Evolutionary conservation across 2,888 invertebrate genomes (phyloP), one percentile per base, ranked within the genome.

Genomic region (Melanostoma scalare): DNA sequence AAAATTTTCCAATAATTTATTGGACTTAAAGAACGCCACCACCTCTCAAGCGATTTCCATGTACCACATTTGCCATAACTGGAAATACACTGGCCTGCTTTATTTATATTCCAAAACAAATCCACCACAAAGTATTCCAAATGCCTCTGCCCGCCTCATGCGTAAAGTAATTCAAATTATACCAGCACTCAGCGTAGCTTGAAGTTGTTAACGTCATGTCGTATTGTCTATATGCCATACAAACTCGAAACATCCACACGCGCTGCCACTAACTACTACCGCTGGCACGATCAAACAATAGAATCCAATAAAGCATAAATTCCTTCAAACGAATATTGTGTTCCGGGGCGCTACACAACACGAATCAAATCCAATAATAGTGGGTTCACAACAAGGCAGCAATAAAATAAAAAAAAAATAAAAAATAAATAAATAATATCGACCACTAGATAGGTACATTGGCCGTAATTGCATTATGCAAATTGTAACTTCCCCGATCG

Each of bases 121-220:
- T 20, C 1, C 20, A 61, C 53, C 44, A 55, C 69, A 75, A 60
- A 55, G 30, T 33, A 46, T 31, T 52, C 10, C 5, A 36, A 20
- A 30, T 6, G 30, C 44, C 36, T 3, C 52, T 42, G n/a, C 9
- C 33, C 50, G 30, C 56, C 35, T 42, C 40, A 60, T 82, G 82
- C 82, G 82, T 78, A 63, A 78, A 82, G 78, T 78, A 82, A 69
- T 74, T 82, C 78, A 82, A 82, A 82, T 82, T 69, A 69, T 1
- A 20, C 68, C 46, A 50, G 73, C 58, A 78, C 69, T 69, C 78
- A 82, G 53, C 69, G 68, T 63, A 82, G 82, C 82, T 69, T 82
- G 82, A 82, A 82, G 82, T 82, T 82, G 82, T 78, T 82, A 82
- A 82, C 82, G 78, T 82, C 78, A 53, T 82, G 69, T 82, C 65